Base-by-base conservation (phyloP, 2,113 vertebrate species). In the Lichenostomus cassidix region DNA sequence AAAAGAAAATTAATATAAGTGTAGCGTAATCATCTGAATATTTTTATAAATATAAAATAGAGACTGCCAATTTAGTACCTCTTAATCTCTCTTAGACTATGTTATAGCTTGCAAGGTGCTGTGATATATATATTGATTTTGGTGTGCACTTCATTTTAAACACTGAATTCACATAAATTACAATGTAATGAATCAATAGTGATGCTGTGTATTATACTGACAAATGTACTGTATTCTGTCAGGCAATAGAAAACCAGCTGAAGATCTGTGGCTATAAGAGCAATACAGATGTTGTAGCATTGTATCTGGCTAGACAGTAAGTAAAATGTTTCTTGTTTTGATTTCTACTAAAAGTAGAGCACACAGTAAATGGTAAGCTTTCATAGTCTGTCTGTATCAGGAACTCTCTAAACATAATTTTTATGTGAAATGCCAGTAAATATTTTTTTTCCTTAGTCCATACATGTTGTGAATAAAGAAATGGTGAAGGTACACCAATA, bases 231-330 rank as follows among this genome's bases (percentile, higher is more conserved):
- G n/a, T 97, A 50, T 97, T 28, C 96, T 97, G 76, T 63, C 95
- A 98, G 98, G 96, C 96, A 83, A 46, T 98, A 93, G 97, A 97
- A 96, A 96, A 98, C 9, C 97, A 98, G 56, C 87, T 98, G 90
- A 97, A 97, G 94, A 96, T 96, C 79, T 92, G 95, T 94, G 97
- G 97, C 85, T 96, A 96, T 90, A 98, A 82, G 97, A 98, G 58
- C 63, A 95, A 93, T 52, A 21, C n/a, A 71, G 97, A 98, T 92
- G 97, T 98, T 42, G 76, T 58, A 31, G 97, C 97, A 59, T 96
- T 98, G 60, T 97, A 97, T 90, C 98, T 98, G 81, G 97, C 96
- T 84, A 88, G 94, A 95, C 97, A 96, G 98, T 98, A 97, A 98
- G 97, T 98, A 79, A 69, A 83, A 35, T 13, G 5, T 74, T 68